Conservation (phyloP, 2,888 invertebrate species). For the Ormyrus rosae region DNA sequence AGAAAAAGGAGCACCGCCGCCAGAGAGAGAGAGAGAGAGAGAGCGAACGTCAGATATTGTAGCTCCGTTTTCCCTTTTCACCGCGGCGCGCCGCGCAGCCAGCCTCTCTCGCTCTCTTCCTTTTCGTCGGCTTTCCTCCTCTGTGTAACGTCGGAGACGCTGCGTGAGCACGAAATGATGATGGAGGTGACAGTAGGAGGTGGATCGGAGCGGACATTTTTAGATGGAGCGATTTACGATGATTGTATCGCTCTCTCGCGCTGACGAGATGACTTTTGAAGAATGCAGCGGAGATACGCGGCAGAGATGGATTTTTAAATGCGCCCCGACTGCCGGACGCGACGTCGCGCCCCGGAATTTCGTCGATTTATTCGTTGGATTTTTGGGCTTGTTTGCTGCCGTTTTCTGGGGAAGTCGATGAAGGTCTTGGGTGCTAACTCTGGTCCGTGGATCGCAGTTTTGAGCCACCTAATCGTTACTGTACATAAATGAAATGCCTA, state of each 20-base stretch:
- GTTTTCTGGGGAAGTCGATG: no score
- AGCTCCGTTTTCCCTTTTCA: neutral
- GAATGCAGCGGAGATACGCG: constrained; percentile 29
- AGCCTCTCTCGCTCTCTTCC: constrained; percentile 12
- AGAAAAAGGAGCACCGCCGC: neutral
- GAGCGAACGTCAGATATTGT: neutral
- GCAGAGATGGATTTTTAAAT: neutral
- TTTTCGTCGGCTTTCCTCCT: constrained; percentile 35
- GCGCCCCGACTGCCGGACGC: no score
- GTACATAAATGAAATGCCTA: no score
- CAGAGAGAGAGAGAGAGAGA: neutral
- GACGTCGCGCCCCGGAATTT: no score
- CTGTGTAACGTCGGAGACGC: constrained; percentile 13
- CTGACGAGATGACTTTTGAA: constrained; percentile 33
- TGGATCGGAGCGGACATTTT: constrained; percentile 15
- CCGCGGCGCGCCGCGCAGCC: neutral
- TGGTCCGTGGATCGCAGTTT: no score
- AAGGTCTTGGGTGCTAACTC: no score
- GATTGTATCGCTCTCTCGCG: constrained; percentile 34
- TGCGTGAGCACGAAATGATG: constrained; percentile 42
- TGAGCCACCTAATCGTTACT: no score
- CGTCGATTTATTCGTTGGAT: no score
- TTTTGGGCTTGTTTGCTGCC: no score
- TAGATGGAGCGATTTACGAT: constrained; percentile 48
- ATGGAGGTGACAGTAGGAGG: constrained; percentile 44